Evolutionary conservation across 2,888 invertebrate genomes (phyloP).

Genomic region (Cabera pusaria): DNA sequence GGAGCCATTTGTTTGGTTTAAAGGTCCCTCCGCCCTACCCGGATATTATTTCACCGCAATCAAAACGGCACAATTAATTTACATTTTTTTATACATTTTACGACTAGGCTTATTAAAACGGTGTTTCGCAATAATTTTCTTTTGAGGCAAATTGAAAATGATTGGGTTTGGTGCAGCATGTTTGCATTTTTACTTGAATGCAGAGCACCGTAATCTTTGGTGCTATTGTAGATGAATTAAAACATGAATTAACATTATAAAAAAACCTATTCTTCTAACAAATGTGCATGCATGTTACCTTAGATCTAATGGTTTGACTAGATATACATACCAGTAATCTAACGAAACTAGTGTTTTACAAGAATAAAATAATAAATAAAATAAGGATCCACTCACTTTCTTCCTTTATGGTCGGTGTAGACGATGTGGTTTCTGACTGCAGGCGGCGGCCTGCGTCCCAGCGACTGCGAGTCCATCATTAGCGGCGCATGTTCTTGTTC

Average conservation of each 20-base stretch:
- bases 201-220: too few relatives aligned
- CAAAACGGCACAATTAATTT: conserved; percentile 37
- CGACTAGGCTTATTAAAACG: conserved; percentile 11
- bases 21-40: conserved; percentile 57
- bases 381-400: conserved; percentile 80
- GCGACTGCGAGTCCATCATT: conserved; percentile 66
- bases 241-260: too few relatives aligned
- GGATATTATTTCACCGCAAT: conserved; percentile 59
- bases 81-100: conserved; percentile 15
- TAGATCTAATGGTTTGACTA: too few relatives aligned
- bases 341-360: too few relatives aligned
- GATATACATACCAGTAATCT: too few relatives aligned
- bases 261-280: too few relatives aligned
- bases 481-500: conserved; percentile 36
- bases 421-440: conserved; percentile 78
- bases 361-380: too few relatives aligned
- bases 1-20: conserved; percentile 79
- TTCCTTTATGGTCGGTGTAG: conserved; percentile 79
- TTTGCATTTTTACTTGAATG: too few relatives aligned
- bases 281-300: too few relatives aligned
- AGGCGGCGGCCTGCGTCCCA: conserved; percentile 62
- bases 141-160: neutral
- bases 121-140: conserved; percentile 2
- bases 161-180: too few relatives aligned
- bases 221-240: too few relatives aligned